Evolutionary conservation across 2,797 vertebrate species (phyloP).

Genomic region (Hemibagrus guttatus): DNA sequence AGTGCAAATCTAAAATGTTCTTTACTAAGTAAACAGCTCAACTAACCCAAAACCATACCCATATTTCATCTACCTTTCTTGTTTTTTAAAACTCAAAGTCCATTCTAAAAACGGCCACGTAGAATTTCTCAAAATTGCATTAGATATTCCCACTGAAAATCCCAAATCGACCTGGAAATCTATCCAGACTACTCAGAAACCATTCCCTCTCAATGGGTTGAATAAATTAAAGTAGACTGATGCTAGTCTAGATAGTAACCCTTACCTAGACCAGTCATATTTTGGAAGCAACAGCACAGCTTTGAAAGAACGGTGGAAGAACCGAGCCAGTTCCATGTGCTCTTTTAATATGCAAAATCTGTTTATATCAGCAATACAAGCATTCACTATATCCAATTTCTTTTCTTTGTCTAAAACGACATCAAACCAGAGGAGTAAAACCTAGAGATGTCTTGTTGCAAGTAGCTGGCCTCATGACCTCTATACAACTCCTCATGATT

Average conservation of each 20-base stretch:
- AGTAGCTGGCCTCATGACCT: background rate
- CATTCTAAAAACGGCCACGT: background rate
- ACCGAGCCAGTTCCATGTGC: background rate
- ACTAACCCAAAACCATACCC: background rate
- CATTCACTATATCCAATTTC: background rate
- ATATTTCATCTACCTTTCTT: background rate
- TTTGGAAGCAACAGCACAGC: background rate
- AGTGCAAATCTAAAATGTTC: background rate
- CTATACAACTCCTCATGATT: background rate
- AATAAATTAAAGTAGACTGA: background rate
- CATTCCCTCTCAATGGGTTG: background rate
- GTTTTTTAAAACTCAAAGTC: no score
- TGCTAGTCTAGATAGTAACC: background rate
- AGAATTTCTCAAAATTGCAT: background rate
- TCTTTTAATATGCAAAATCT: background rate
- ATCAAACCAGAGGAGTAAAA: background rate
- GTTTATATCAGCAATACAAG: background rate
- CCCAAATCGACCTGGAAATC: background rate
- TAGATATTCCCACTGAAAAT: background rate
- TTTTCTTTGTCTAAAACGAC: background rate
- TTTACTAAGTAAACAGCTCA: background rate
- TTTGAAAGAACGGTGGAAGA: background rate
- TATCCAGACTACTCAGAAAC: background rate
- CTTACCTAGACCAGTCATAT: background rate
- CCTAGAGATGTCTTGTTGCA: conserved; percentile 14